phyloP scores from a whole-genome alignment of 2,113 vertebrate genomes.

The Mesoclemmys tuberculata region DNA sequence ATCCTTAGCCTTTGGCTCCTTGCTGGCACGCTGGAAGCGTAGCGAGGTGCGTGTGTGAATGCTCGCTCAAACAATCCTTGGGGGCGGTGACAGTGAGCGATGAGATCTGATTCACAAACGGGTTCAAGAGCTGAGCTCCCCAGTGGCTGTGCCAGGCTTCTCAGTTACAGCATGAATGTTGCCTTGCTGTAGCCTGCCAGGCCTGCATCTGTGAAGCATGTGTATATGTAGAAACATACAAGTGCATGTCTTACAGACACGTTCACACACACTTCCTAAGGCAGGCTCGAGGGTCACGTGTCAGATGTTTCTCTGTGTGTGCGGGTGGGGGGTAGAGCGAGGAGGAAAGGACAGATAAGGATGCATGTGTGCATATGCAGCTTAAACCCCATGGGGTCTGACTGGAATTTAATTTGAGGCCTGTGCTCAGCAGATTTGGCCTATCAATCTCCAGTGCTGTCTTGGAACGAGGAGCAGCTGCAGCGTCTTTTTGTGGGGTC shows the following conservation, averaged over 20 bases:
- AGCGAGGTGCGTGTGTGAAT: neutral
- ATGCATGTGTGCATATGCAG: neutral
- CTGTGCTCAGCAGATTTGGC: neutral
- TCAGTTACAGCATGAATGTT: accelerated
- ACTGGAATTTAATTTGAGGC: neutral
- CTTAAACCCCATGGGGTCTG: neutral
- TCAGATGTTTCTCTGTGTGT: neutral
- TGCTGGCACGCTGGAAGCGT: neutral
- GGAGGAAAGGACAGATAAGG: neutral
- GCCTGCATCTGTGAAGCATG: accelerated
- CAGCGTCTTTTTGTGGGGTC: neutral
- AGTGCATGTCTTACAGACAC: accelerated
- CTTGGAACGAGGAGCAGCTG: neutral
- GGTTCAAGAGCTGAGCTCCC: neutral
- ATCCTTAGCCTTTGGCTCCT: neutral
- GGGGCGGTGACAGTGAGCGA: neutral
- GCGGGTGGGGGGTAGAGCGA: neutral
- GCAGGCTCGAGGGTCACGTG: neutral
- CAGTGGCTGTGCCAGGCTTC: neutral
- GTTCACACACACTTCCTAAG: accelerated
- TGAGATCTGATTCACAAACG: neutral
- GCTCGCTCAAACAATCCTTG: neutral
- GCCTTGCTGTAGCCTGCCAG: accelerated
- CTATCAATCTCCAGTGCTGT: neutral
- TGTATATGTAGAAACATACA: accelerated